Base-by-base conservation (phyloP, 2,888 invertebrate genomes). In the Sesia apiformis region DNA sequence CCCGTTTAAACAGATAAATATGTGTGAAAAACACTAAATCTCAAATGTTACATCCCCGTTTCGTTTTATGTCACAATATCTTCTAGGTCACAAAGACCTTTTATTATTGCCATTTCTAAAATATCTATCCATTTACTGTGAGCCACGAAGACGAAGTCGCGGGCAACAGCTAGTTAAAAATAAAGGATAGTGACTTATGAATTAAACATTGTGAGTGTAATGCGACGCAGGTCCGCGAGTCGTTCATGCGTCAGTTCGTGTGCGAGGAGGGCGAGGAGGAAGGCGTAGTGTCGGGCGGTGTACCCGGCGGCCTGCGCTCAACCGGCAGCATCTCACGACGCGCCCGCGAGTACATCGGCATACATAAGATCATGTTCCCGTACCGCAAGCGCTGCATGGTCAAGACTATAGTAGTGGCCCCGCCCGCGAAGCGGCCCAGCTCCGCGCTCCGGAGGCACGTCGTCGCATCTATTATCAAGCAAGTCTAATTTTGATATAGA, bases 221-320 rank as follows among this genome's bases (percentile, higher is more conserved):
- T 39, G 41, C n/a, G 40, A 7, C 7, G 5, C 40, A 95, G 93
- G 95, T 98, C 3, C 93, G 99, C 49, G 99, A 99, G 80, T 99
- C 98, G 65, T 99, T 99, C 81, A 98, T 99, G 96, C 93, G 98
- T 4, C 98, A 98, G 80, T 99, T 99, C 81, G 96, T 98, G 1
- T 94, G 94, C 66, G 97, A 97, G 73, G 94, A 94, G 40, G 96
- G 96, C 54, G 96, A 96, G 73, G 93, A 93, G 60, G 81, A 86
- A 40, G 92, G 91, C 51, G 87, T 83, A 52, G 81, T 85, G 23
- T 79, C 86, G 3, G 57, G 52, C 49, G 46, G 38, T 6, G 52
- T 38, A 4, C 52, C 8, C 7, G 55, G 55, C 52, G 57, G 63
- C 40, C 60, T 51, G 63, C 66, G 41, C 5, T 38, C 4, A n/a